Evolutionary conservation across 2,888 invertebrate species (phyloP).

Genomic region (Ptilodon capucinus): DNA sequence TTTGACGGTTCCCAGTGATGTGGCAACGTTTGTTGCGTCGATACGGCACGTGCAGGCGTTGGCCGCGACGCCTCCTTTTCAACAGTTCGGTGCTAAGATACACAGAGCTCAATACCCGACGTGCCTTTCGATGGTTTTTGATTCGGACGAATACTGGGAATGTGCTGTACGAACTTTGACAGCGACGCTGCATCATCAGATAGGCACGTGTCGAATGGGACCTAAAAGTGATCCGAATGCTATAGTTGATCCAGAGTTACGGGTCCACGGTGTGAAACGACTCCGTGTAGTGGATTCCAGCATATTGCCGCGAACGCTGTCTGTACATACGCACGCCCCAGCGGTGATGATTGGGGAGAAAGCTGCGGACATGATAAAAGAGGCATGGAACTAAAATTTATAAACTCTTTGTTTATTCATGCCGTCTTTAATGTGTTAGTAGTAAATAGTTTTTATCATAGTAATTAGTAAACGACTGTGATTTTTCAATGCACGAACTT

Average conservation of each 20-base stretch:
- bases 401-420: background rate
- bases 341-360: conserved; percentile 83
- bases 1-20: conserved; percentile 83
- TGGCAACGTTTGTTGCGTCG: conserved; percentile 83
- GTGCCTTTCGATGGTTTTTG: conserved; percentile 77
- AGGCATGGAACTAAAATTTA: conserved; percentile 53
- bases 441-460: background rate
- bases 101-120: conserved; percentile 83
- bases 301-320: conserved; percentile 78
- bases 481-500: background rate
- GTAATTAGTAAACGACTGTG: background rate
- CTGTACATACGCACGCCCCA: conserved; percentile 80
- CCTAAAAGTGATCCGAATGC: conserved; percentile 81
- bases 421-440: background rate
- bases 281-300: conserved; percentile 81
- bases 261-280: conserved; percentile 72
- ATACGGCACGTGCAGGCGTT: conserved; percentile 78
- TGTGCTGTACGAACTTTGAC: conserved; percentile 84
- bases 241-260: conserved; percentile 84
- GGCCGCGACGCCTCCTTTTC: conserved; percentile 75
- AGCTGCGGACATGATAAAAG: conserved; percentile 80
- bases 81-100: conserved; percentile 75
- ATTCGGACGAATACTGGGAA: conserved; percentile 84
- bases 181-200: conserved; percentile 85
- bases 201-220: conserved; percentile 86